These are phyloP conservation scores for Cheirogaleus medius DNA, from an alignment of 2,113 vertebrate species.

Conservation along the genomic window DNA sequence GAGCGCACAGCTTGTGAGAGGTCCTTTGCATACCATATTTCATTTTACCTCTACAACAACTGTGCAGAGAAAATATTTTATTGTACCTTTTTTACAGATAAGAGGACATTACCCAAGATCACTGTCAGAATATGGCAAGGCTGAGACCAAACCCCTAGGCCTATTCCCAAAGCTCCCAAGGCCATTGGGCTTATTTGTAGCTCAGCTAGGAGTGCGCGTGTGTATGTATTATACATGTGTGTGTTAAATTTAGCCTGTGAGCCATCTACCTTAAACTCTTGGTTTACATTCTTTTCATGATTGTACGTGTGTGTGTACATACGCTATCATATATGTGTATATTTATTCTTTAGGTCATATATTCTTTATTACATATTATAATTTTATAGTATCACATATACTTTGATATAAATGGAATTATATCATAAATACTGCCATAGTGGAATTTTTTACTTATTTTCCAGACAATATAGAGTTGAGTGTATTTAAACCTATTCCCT, in stretches of 20 bases:
- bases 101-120: not conserved
- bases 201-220: not conserved
- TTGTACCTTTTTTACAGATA: not conserved
- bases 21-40: not conserved
- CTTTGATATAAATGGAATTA: not conserved
- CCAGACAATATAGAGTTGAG: not conserved
- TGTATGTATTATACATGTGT: not conserved
- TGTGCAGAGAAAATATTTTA: not conserved
- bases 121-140: not conserved
- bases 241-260: not conserved
- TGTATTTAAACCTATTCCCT: not conserved
- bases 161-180: not conserved
- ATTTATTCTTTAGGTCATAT: not conserved
- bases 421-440: not conserved
- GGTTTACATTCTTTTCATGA: not conserved
- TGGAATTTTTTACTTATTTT: not conserved
- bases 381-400: not conserved
- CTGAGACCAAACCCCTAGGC: not conserved
- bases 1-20: fast-evolving
- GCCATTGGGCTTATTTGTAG: not conserved
- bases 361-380: not conserved
- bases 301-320: fast-evolving
- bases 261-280: not conserved
- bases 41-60: not conserved
- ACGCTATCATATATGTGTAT: fast-evolving